Base-by-base conservation (phyloP, 2,113 vertebrate genomes). In the Campylomormyrus tamandua region DNA sequence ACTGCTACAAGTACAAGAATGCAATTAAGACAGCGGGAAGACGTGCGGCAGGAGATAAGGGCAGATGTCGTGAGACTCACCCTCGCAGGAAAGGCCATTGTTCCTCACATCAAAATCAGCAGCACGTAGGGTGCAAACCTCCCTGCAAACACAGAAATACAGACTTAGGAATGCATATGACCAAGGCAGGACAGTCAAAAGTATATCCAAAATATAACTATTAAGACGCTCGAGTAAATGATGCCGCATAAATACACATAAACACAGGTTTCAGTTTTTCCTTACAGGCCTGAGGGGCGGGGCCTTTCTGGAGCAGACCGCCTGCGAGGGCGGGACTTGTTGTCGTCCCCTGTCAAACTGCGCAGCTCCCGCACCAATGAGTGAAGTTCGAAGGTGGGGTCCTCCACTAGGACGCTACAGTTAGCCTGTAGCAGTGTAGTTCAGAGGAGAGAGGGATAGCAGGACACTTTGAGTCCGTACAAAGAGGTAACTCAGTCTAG, bases 301-400 rank as follows among this genome's bases (percentile, higher is more conserved):
- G 49, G 86, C 89, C 89, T 92, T 88, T 91, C 92, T 15, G 93
- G 94, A 11, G 92, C 92, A 21, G 94, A 93, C 92, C 88, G 1
- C 1, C 39, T 91, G 92, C 93, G 92, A 91, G 92, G 91, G 92
- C 92, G 91, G 92, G 92, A 87, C 0, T 58, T 91, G n/a, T 56
- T 90, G 27, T 94, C 91, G 90, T 94, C 94, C 1, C 92, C 94
- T 89, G 93, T 95, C 88, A 93, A 94, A 74, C 88, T 94, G 87
- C 39, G 92, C 89, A 95, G 46, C 85, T 96, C 95, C 62, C 93
- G 92, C 88, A 96, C 91, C 56, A 96, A 93, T 90, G 93, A 94
- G 91, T 94, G 93, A 19, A 95, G 91, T 91, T 96, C 94, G 46
- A 91, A 90, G 46, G 95, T 1, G 0, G 95, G 94, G 58, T 96